These are phyloP conservation scores for Columba guinea DNA, from an alignment of 2,797 vertebrate genomes.

Conservation along the genomic window DNA sequence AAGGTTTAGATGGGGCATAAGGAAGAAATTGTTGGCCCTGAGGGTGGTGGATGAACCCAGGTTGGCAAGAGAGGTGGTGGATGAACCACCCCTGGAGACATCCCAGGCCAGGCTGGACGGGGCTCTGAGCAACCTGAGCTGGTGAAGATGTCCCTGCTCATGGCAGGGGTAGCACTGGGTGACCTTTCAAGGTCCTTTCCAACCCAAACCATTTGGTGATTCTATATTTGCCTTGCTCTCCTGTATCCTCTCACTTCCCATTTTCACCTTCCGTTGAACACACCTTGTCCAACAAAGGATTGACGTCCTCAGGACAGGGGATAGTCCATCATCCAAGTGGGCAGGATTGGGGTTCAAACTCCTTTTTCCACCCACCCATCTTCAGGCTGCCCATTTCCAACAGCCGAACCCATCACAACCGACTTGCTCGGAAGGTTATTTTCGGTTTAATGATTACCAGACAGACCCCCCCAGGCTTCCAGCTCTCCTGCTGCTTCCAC, in stretches of 20 bases:
- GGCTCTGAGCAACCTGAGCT: too few relatives aligned
- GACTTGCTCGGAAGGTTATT: not conserved
- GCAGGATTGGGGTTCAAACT: not conserved
- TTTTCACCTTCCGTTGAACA: not conserved
- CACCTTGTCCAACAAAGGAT: not conserved
- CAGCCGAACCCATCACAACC: not conserved
- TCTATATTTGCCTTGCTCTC: not conserved
- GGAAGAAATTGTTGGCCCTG: too few relatives aligned
- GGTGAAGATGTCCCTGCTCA: too few relatives aligned
- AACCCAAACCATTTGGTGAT: too few relatives aligned
- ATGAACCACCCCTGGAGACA: too few relatives aligned
- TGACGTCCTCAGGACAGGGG: not conserved
- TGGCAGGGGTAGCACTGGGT: too few relatives aligned
- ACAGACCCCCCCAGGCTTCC: accelerated
- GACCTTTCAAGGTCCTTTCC: too few relatives aligned
- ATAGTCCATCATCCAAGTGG: not conserved
- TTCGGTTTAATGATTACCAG: not conserved
- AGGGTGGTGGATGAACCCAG: too few relatives aligned
- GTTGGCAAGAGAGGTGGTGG: too few relatives aligned
- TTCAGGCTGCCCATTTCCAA: not conserved
- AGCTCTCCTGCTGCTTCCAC: not conserved
- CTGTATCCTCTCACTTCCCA: not conserved
- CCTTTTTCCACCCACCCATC: not conserved
- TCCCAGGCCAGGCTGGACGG: too few relatives aligned
- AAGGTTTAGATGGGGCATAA: too few relatives aligned